Base-by-base conservation (phyloP, 2,888 invertebrate genomes). In the Brachyptera putata region DNA sequence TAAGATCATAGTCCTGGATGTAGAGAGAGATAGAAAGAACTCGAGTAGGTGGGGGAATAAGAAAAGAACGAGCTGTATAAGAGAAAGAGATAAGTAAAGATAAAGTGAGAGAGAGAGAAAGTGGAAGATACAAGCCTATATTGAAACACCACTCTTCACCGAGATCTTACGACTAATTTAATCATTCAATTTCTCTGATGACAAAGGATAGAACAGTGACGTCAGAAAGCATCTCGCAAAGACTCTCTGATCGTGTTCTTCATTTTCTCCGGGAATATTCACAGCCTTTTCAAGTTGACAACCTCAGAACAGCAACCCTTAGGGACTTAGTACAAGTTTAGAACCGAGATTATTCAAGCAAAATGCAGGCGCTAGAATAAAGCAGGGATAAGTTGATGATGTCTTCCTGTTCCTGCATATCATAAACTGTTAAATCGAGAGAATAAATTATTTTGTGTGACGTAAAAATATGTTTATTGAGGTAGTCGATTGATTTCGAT, bases 161-260 rank as follows among this genome's bases (percentile, higher is more conserved):
- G n/a, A 46, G 24, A 16, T 46, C 24, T 18, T 24, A 46, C 24
- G 13, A 24, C 46, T 46, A 46, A 46, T 46, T 46, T 46, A 46
- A 46, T 46, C 46, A 46, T 46, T 46, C 46, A 46, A 46, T 46
- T 46, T 46, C 21, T 46, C 24, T 46, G 46, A 46, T 46, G 46
- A 46, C 46, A 24, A 46, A 46, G 46, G 30, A 30, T n/a, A n/a
- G n/a, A n/a, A n/a, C n/a, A 18, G 41, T 41, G 41, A 46, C 46
- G 46, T 46, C 46, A 46, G 24, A 21, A 18, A 46, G 46, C 16
- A 18, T 21, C 46, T 46, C 46, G 4, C 16, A 21, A 16, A 18
- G 14, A 3, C 5, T 5, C n/a, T 21, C n/a, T 22, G n/a, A 21
- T 46, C 46, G 21, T n/a, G n/a, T n/a, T n/a, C n/a, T 46, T 46